Base-by-base conservation (phyloP, 2,113 vertebrate genomes). In the Poecilia latipinna region DNA sequence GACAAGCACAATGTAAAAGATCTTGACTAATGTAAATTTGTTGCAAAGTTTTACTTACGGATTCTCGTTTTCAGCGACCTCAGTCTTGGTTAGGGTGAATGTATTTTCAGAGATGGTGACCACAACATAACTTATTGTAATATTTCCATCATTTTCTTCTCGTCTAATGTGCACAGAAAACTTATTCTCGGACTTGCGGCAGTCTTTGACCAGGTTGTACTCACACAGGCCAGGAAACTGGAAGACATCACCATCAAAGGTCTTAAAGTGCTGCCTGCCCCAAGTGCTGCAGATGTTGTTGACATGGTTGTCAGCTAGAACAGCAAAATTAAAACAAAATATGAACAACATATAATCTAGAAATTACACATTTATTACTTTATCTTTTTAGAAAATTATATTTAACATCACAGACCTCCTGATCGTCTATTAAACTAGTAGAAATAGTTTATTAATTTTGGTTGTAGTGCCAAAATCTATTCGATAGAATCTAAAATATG, bases 231-330 rank as follows among this genome's bases (percentile, higher is more conserved):
- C 97, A 0, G 94, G 94, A 89, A 96, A 99, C 32, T 96, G 94
- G 88, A 89, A 99, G 37, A 96, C 0, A 0, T 96, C 95, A 0
- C 98, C 97, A 54, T 99, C 98, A 24, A 99, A 99, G 0, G 97
- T 97, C 94, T 97, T 97, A 90, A 96, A 98, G 89, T 99, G 96
- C 77, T 96, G 93, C 74, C 95, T 92, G 10, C 98, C 98, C 98
- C 98, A 99, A 4, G 97, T 96, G 88, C 98, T 99, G 92, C 98
- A 99, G 93, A 98, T 96, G 73, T 68, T 95, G 85, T 95, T 91
- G 65, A 95, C 89, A 32, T 98, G 97, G 94, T 92, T 97, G 29
- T 74, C 92, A 86, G 91, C 95, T 98, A 85, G 8, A 32, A 26
- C 65, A 57, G 6, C 1, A 24, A 24, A 54, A 54, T 28, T 28